These are phyloP conservation scores for Pachypsylla venusta DNA, from an alignment of 1,140 invertebrate species.

Conservation along the genomic window DNA sequence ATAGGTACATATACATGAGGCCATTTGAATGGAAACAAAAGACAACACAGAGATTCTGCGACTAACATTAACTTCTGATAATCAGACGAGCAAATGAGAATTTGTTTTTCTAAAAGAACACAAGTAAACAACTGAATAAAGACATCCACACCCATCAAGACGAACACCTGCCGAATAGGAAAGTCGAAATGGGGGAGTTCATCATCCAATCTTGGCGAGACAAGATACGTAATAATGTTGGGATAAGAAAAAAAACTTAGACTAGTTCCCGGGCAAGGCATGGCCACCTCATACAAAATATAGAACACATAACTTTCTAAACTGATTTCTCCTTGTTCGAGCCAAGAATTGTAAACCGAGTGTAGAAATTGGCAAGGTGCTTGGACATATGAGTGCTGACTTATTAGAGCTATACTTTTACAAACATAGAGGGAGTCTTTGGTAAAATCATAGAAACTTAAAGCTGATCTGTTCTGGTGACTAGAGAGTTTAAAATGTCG, in stretches of 20 bases:
- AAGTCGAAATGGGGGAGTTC: slow-evolving; percentile 93
- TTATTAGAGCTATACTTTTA: slow-evolving; percentile 86
- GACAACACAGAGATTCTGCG: slow-evolving; percentile 77
- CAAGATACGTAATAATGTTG: slow-evolving; percentile 37
- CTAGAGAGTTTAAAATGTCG: slow-evolving; percentile 74
- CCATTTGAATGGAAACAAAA: slow-evolving; percentile 93
- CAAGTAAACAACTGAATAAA: slow-evolving; percentile 89
- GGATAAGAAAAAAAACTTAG: slow-evolving; percentile 61
- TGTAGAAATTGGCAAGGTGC: slow-evolving; percentile 70
- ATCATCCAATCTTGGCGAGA: slow-evolving; percentile 41
- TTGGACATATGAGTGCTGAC: slow-evolving; percentile 76
- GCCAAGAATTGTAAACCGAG: slow-evolving; percentile 53
- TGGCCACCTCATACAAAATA: slow-evolving; percentile 81
- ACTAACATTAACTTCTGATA: slow-evolving; percentile 93
- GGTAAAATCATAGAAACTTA: slow-evolving; percentile 79
- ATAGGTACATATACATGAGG: slow-evolving; percentile 99
- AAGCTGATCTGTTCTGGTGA: slow-evolving; percentile 44
- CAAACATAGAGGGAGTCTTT: slow-evolving; percentile 88
- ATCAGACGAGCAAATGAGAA: slow-evolving; percentile 82
- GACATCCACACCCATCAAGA: slow-evolving; percentile 72
- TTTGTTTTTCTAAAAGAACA: slow-evolving; percentile 91
- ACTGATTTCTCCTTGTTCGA: slow-evolving; percentile 39
- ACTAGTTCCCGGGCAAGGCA: slow-evolving; percentile 73
- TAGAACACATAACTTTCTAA: slow-evolving; percentile 92
- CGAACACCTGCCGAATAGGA: slow-evolving; percentile 73